phyloP scores from a whole-genome alignment of 2,113 vertebrate species.

The Nycticryphes semicollaris region DNA sequence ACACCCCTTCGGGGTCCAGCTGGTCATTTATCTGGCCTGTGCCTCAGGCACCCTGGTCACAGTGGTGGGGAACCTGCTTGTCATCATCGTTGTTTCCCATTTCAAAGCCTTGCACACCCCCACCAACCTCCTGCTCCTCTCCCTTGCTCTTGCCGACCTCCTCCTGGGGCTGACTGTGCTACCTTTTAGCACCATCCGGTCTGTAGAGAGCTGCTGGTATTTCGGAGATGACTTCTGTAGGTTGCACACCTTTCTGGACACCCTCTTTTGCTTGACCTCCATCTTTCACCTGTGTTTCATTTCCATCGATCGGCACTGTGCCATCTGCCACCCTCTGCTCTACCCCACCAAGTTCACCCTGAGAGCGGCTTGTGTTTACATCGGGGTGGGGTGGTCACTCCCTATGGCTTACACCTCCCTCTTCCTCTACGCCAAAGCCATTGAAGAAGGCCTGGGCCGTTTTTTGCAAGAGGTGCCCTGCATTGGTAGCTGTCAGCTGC shows the following conservation, averaged over 20 bases:
- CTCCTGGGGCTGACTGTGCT: constrained; percentile 49
- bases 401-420: constrained; percentile 53
- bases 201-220: constrained; percentile 66
- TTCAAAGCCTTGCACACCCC: constrained; percentile 64
- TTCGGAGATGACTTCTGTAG: constrained; percentile 54
- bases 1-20: neutral
- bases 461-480: constrained; percentile 44
- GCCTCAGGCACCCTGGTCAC: constrained; percentile 24
- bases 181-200: constrained; percentile 53
- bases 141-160: constrained; percentile 58
- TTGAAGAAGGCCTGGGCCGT: neutral
- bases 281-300: constrained; percentile 72
- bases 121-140: constrained; percentile 64
- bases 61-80: constrained; percentile 58
- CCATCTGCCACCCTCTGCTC: constrained; percentile 61
- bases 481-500: constrained; percentile 57
- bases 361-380: constrained; percentile 27
- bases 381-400: constrained; percentile 44
- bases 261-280: constrained; percentile 60
- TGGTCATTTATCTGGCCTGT: constrained; percentile 55
- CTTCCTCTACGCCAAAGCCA: constrained; percentile 36
- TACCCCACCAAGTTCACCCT: constrained; percentile 56
- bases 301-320: constrained; percentile 61
- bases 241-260: constrained; percentile 68
- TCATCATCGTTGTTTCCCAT: constrained; percentile 40